Evolutionary conservation across 2,888 invertebrate species (phyloP).

Genomic region (Macrophya alboannulata): DNA sequence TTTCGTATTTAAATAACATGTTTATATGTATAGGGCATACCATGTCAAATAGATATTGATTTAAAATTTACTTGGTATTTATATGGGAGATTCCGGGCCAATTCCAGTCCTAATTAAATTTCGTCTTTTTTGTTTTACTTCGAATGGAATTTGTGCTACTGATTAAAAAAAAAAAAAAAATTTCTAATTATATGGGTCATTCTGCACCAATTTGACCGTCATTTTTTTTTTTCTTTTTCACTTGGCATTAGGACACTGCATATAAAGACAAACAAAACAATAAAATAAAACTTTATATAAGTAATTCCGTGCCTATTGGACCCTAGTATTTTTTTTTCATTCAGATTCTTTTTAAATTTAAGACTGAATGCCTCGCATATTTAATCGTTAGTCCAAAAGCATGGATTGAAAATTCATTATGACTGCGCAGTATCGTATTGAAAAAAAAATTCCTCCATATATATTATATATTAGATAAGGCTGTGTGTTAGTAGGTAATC

Average conservation of each 20-base stretch:
- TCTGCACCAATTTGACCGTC: background rate
- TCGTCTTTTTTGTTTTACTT: background rate
- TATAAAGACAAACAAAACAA: too few species aligned
- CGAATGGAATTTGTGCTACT: too few species aligned
- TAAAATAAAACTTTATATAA: too few species aligned
- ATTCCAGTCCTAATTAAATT: background rate
- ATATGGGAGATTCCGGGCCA: background rate
- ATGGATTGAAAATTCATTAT: background rate
- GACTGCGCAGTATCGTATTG: background rate
- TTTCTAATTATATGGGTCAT: background rate
- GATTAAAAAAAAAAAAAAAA: background rate
- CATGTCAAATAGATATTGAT: background rate
- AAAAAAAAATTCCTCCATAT: background rate
- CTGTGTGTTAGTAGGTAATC: conserved; percentile 27
- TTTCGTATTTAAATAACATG: background rate
- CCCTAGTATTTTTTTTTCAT: too few species aligned
- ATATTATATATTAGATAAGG: background rate
- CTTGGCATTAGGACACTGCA: background rate
- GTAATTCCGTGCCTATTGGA: too few species aligned
- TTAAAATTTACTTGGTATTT: background rate
- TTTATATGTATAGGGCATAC: background rate
- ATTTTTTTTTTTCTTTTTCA: background rate
- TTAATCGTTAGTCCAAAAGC: background rate
- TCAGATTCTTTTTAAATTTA: too few species aligned
- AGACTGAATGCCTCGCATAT: too few species aligned